Evolutionary conservation across 2,113 vertebrate genomes (phyloP).

Genomic region (Misgurnus anguillicaudatus): DNA sequence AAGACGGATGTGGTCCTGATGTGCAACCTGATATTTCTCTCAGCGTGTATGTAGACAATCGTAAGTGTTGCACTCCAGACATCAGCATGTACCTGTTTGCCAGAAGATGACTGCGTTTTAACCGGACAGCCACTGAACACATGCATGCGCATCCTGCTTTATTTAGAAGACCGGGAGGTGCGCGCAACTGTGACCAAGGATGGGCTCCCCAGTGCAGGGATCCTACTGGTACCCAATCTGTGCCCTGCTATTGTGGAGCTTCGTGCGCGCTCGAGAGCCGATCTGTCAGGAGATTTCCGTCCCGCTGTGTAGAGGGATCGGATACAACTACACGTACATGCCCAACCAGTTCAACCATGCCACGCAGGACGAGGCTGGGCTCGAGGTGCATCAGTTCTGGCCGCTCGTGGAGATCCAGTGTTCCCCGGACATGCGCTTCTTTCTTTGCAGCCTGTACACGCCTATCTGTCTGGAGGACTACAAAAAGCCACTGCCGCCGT

Average conservation of each 20-base stretch:
- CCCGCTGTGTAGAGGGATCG: conserved; percentile 88
- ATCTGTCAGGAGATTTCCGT: conserved; percentile 92
- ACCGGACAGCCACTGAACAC: background rate
- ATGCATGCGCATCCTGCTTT: conserved; percentile 14
- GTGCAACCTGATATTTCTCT: background rate
- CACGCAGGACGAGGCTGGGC: conserved; percentile 88
- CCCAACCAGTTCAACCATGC: conserved; percentile 93
- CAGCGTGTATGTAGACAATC: background rate
- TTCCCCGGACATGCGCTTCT: conserved; percentile 89
- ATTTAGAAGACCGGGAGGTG: background rate
- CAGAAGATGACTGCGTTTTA: background rate
- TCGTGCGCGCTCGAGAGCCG: conserved; percentile 81
- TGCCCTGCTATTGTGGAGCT: conserved; percentile 27
- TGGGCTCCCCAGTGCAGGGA: conserved; percentile 6
- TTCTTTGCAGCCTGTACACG: conserved; percentile 94
- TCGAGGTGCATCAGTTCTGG: conserved; percentile 93
- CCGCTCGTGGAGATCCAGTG: conserved; percentile 90
- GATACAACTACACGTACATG: conserved; percentile 91
- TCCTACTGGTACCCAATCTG: conserved; percentile 18
- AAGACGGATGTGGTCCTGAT: background rate
- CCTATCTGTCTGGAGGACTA: conserved; percentile 96
- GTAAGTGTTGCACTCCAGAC: background rate
- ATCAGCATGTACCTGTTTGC: background rate
- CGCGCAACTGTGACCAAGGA: conserved; percentile 23
- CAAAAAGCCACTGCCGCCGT: conserved; percentile 92